Evolutionary conservation across 2,888 invertebrate genomes (phyloP).

Genomic region (Malthinus seriepunctatus): DNA sequence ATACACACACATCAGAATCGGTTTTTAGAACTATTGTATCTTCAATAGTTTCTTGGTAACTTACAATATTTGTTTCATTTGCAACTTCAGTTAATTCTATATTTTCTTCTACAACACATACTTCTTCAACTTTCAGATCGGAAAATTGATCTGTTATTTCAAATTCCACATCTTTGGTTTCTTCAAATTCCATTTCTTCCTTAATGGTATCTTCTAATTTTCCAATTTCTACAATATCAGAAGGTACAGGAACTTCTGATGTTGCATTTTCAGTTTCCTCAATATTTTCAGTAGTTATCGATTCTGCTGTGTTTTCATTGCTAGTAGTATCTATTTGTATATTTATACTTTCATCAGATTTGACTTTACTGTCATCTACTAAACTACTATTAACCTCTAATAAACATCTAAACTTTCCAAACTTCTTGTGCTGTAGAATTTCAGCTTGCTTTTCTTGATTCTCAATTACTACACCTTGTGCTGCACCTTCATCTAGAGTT

Average conservation of each 20-base stretch:
- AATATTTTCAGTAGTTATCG: not conserved
- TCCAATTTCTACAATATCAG: not conserved
- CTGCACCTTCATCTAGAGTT: no score
- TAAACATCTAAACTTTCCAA: conserved; percentile 61
- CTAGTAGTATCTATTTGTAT: not conserved
- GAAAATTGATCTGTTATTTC: conserved; percentile 1
- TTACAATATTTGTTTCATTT: not conserved
- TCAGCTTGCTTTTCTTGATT: not conserved
- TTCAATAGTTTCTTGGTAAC: no score
- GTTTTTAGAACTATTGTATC: no score
- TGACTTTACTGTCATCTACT: not conserved
- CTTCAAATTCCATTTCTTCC: not conserved
- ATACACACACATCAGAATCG: conserved; percentile 31
- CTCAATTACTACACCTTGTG: conserved; percentile 2
- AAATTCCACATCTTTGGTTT: conserved; percentile 1
- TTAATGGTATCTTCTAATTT: not conserved
- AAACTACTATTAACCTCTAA: conserved; percentile 1
- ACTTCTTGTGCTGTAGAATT: conserved; percentile 56
- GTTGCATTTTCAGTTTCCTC: conserved; percentile 9
- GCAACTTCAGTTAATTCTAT: not conserved
- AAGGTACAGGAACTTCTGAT: not conserved
- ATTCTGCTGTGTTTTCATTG: not conserved
- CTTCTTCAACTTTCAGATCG: conserved; percentile 2
- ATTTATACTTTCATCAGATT: not conserved
- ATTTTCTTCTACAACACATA: not conserved